A percentile compares a stretch with the other conserved stretches of the same genome.
Evolutionary conservation across 2,113 vertebrate species (phyloP).

Genomic region (Diphyllodes magnificus): DNA sequence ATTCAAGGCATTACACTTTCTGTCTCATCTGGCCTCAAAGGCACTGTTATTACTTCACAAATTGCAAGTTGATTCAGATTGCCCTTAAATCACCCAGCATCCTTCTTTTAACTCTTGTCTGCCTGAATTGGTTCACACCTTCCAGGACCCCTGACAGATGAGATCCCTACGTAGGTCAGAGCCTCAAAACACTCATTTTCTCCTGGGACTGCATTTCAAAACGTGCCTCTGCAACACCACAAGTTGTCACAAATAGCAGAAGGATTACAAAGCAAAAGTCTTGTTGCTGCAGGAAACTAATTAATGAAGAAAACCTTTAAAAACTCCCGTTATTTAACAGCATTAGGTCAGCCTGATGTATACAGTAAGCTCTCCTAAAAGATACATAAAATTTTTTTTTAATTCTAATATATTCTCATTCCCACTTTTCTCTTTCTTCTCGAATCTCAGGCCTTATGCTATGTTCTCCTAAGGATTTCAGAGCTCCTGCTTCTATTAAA

Average conservation of each 20-base stretch:
- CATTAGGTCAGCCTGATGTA: not conserved
- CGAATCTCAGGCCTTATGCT: not conserved
- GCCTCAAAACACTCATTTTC: not conserved
- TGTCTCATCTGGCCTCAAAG: not conserved
- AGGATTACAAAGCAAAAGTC: not conserved
- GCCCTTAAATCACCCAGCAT: not conserved
- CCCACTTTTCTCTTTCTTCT: not conserved
- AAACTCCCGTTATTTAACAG: not conserved
- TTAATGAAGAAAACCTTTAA: not conserved
- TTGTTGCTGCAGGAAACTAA: not conserved
- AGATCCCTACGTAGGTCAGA: not conserved
- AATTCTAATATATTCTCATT: not conserved
- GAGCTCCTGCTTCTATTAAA: not conserved
- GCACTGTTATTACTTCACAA: not conserved
- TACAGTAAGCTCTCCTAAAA: not conserved
- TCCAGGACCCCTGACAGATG: not conserved
- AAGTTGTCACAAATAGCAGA: not conserved
- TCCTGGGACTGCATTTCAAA: not conserved
- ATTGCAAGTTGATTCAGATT: not conserved
- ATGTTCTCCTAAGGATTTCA: not conserved
- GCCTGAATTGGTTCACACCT: not conserved
- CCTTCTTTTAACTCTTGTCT: not conserved
- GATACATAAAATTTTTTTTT: rapidly evolving
- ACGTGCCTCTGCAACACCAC: not conserved
- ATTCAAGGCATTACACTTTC: not conserved